Base-by-base conservation (phyloP, 2,888 invertebrate species). In the Hesperia comma region DNA sequence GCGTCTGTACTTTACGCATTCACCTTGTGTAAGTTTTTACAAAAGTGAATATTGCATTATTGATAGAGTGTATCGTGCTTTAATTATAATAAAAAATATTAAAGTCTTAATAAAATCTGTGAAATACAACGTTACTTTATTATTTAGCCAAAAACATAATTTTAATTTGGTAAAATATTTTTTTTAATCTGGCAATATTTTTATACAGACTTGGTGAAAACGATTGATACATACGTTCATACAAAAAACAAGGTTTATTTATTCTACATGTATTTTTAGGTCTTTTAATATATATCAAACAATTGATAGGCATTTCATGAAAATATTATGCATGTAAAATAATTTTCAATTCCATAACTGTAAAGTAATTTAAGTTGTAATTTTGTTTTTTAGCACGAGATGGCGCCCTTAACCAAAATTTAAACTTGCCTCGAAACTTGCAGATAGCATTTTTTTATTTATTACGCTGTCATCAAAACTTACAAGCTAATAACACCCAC, bases 1-100 rank as follows among this genome's bases (percentile, higher is more conserved):
- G 77, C 85, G 92, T 90, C 92, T 89, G 92, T 92, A 92, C 75
- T 72, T 77, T 43, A 73, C 64, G 79, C 86, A 86, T 84, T 87
- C 85, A 86, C 83, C 84, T 84, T 76, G 68, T 40, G 55, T 40
- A 49, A 69, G 32, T 21, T 61, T 58, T 46, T 37, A 6, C 15
- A 54, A 12, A 46, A 8, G 46, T 54, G 1, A 46, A 33, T 10
- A 8, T 3, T 19, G 3, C 0, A 1, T 12, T 12, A 49, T 49
- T 49, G 2, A 4, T 49, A 2, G 2, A 49, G 2, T 1, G 1
- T 49, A 12, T 49, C 4, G 10, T 10, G 12, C 19, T 49, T 0
- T 17, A 49, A 19, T 4, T 19, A 19, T 4, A 19, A 10, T 49
- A 49, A 49, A 49, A 19, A 49, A 19, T 19, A 49, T 19, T 19